Base-by-base conservation (phyloP, 2,888 invertebrate species). In the Metacarcinus magister region DNA sequence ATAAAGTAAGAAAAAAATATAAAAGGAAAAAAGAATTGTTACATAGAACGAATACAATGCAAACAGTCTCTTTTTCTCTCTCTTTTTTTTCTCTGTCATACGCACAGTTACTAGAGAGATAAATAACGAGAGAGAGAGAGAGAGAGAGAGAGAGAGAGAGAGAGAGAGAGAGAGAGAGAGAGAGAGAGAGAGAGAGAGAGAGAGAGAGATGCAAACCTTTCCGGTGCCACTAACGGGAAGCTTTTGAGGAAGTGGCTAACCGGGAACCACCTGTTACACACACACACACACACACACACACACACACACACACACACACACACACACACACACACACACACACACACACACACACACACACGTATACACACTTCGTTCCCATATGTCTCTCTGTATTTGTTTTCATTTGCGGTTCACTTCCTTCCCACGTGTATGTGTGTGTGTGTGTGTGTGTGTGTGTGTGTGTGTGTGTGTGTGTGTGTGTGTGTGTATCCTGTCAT, bases 211-310 rank as follows among this genome's bases (percentile, higher is more conserved):
- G 67, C 19, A 16, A 67, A 16, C 19, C 16, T 16, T 67, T 10
- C 67, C n/a, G 67, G 23, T 23, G 67, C 67, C 67, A 67, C 19
- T 67, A 67, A 67, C 67, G 67, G 67, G 67, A 67, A 67, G 23
- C n/a, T 19, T 16, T 67, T 23, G 19, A 67, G 67, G 67, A 67
- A 67, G 67, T 67, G 67, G 23, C 67, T 67, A 5, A 23, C 67
- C 67, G 67, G 23, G 23, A 5, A 23, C 67, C 67, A 67, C n/a
- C 67, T 67, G 67, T 67, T n/a, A 23, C 7, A 23, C 67, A 67
- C 67, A 67, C 67, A 67, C 67, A 67, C 67, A 67, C 67, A 67
- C 67, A 67, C 67, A 67, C 67, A 67, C 67, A 67, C 67, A 67
- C 67, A 19, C 67, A 67, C 67, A 67, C 67, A 67, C 67, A 67